Base-by-base conservation (phyloP, 2,113 vertebrate genomes). In the Psilopogon haemacephalus region DNA sequence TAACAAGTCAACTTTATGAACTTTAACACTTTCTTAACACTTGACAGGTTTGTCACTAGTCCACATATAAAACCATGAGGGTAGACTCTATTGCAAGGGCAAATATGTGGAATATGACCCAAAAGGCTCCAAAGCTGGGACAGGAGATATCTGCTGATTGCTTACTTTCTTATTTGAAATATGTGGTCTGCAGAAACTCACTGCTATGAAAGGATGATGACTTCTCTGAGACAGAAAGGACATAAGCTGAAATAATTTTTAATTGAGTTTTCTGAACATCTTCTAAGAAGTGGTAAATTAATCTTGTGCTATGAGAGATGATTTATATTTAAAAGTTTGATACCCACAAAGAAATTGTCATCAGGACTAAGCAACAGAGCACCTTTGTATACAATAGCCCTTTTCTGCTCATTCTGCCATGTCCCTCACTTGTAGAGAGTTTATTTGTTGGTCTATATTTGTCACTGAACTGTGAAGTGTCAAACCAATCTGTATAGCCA, bases 351-450 rank as follows among this genome's bases (percentile, higher is more conserved):
- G 13, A 54, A 74, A 74, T 40, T 13, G 38, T 73, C 58, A 84
- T 92, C 14, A 30, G 24, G 21, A 63, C 24, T 30, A 72, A 54
- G 28, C 69, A 75, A 50, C 14, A 72, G 6, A 35, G 5, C 50
- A 40, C 30, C 19, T 40, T 68, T 69, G 62, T 32, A 9, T 48
- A 11, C 10, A 46, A 20, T 42, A 38, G 33, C 6, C 6, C 15
- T 69, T 33, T 59, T 42, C 56, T 86, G 8, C n/a, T 67, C 13
- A 8, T 28, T 46, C 40, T 79, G 15, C n/a, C 14, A 24, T 35
- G 11, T 70, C 40, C 27, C 86, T 84, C 44, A 46, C 5, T 73
- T 0, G 0, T 18, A 38, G 3, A 35, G 37, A 35, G 7, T 65
- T 92, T 70, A 30, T 40, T 38, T 58, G 5, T 28, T 62, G 11